Percentiles rank a stretch among this genome's conserved stretches.
Evolutionary conservation across 2,113 vertebrate species (phyloP).

Genomic region (Esox niger): DNA sequence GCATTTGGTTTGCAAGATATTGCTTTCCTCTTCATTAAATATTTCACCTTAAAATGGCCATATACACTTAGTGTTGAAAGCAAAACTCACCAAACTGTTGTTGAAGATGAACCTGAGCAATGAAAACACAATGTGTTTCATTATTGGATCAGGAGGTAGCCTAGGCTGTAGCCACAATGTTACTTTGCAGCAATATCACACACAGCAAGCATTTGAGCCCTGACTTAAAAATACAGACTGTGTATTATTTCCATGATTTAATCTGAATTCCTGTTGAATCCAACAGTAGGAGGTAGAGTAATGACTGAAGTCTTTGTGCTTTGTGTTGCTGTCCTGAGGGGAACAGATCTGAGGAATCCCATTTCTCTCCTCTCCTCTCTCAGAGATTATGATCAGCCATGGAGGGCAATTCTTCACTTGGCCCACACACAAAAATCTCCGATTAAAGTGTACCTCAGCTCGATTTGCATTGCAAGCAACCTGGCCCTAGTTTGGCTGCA

Average conservation of each 20-base stretch:
- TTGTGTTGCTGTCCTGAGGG: conserved; percentile 48
- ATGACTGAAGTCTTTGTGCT: conserved; percentile 40
- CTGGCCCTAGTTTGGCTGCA: conserved; percentile 23
- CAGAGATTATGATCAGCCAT: conserved; percentile 64
- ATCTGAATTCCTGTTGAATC: conserved; percentile 32
- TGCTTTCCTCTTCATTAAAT: no score
- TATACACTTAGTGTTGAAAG: background rate
- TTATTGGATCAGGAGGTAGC: no score
- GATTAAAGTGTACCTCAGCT: conserved; percentile 42
- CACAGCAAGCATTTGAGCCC: conserved; percentile 34
- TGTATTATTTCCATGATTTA: conserved; percentile 21
- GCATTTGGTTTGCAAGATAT: no score
- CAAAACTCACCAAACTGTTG: no score
- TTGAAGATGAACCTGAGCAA: no score
- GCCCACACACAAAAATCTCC: conserved; percentile 57
- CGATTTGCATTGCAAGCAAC: conserved; percentile 40
- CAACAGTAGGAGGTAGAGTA: background rate
- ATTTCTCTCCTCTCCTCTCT: conserved; percentile 35
- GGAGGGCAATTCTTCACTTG: conserved; percentile 58
- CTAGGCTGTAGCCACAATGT: no score
- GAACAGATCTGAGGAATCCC: conserved; percentile 50
- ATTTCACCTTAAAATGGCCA: no score
- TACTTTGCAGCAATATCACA: conserved; percentile 21
- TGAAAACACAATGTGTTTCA: no score
- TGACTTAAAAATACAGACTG: conserved; percentile 32